Evolutionary conservation across 2,888 invertebrate species (phyloP).

Genomic region (Hedya salicella): DNA sequence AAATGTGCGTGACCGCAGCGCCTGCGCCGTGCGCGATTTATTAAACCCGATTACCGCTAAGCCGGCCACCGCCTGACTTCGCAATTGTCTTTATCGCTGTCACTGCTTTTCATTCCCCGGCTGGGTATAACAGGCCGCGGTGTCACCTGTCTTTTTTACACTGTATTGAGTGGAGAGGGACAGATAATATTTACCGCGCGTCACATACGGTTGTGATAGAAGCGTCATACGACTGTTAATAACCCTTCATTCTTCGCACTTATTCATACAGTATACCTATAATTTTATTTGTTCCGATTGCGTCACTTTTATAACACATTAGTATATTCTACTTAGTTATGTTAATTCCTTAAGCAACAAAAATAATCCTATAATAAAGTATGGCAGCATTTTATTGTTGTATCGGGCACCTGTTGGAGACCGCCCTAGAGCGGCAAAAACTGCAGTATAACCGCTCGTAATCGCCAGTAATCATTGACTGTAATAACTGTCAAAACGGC

Average conservation of each 20-base stretch:
- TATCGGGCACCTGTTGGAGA: slow-evolving; percentile 70
- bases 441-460: slow-evolving; percentile 69
- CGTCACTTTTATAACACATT: slow-evolving; percentile 1
- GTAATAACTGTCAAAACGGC: slow-evolving; percentile 82
- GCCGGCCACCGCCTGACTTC: slow-evolving; percentile 64
- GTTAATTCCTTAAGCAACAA: slow-evolving; percentile 41
- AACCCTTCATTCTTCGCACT: slow-evolving; percentile 47
- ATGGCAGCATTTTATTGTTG: slow-evolving; percentile 50
- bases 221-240: slow-evolving; percentile 55
- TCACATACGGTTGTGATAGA: no score
- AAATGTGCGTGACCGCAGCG: slow-evolving; percentile 67
- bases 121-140: no score
- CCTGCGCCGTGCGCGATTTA: slow-evolving; percentile 62
- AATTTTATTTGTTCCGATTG: slow-evolving; percentile 18
- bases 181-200: no score
- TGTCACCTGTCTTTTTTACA: no score
- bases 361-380: slow-evolving; percentile 50
- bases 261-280: background rate
- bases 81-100: slow-evolving; percentile 65
- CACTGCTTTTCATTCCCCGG: slow-evolving; percentile 64
- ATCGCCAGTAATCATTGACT: slow-evolving; percentile 80
- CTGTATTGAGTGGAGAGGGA: no score
- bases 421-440: slow-evolving; percentile 65
- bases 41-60: slow-evolving; percentile 69
- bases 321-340: slow-evolving; percentile 12